Evolutionary conservation across 2,888 invertebrate genomes (phyloP), one percentile per base, ranked within the genome.

Genomic region (Tinea pellionella): DNA sequence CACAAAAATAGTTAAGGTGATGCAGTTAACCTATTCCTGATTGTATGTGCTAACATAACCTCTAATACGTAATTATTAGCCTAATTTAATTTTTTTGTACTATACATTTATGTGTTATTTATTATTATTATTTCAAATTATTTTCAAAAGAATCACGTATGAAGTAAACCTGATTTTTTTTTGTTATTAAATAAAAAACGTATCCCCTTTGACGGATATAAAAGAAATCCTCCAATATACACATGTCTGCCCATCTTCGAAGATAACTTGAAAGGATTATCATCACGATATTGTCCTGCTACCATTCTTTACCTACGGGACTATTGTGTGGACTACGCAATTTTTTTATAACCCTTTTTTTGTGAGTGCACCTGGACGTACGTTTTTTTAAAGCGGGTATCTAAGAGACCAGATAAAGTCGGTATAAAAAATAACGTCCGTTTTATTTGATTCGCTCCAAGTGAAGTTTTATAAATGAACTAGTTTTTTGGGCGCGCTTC

Each of bases 371-470:
- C 81, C 84, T 82, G 84, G 84, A 72, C 68, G 67, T 69, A 43
- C 61, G 68, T 75, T 81, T 81, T 83, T n/a, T 82, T 76, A 70
- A 19, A 8, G 2, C 4, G 73, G 79, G 78, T 78, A 69, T 57
- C 70, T 65, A 64, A 69, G 66, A 75, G 32, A 57, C 57, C 8
- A 57, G 77, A 81, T 77, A 78, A 73, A 75, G 75, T 76, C 73
- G 74, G 68, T 66, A 69, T 72, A 77, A 75, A 77, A 78, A 78
- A 68, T 24, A 18, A 18, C 6, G 47, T 16, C 15, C 16, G 47
- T 47, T 47, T 9, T 37, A 37, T 37, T 37, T 37, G 9, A n/a
- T 37, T 37, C 37, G 37, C 37, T 37, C 9, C 37, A 37, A 6
- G n/a, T 37, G n/a, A 37, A 12, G 37, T 37, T 24, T 24, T 24